Evolutionary conservation across 2,113 vertebrate genomes (phyloP), one percentile per base, ranked within the genome.

Genomic region (Acanthochromis polyacanthus): DNA sequence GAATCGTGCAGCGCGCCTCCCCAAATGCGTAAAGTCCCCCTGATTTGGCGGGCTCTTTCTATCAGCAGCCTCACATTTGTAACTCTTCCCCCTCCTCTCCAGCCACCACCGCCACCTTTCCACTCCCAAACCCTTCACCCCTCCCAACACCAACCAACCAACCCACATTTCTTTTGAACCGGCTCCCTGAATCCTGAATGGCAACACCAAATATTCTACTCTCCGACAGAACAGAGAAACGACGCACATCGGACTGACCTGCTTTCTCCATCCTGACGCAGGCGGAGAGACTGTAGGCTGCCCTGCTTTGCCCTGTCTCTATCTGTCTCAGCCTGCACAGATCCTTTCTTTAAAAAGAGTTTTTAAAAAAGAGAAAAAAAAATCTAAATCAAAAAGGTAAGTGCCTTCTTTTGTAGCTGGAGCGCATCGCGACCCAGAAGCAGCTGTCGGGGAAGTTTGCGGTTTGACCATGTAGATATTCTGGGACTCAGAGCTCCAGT

Each of bases 171-270:
- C 55, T 10, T 65, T 23, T 51, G 40, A 78, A 71, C 84, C 38
- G 81, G 89, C 90, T 91, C 88, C 93, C 93, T 92, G 48, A 82
- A 81, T 86, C 85, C 30, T 71, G 75, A 93, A 93, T 93, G 92
- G 92, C 88, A 88, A 88, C 84, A 87, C 85, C 78, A 95, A 95
- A 83, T 88, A 90, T 76, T 88, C 93, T 86, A 91, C 63, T 87
- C 91, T 93, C 84, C 90, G 92, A 93, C 91, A 87, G 90, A 90
- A 89, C 89, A 92, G 92, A 92, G 93, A 93, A 91, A 93, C 92
- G 95, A 93, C 94, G 95, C 92, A 32, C 74, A 38, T 92, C 81
- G 92, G 92, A 92, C 89, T 94, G 95, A 95, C 95, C 91, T 87
- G 94, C 65, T 84, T 83, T 76, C 74, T 82, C 83, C 71, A 50